phyloP scores from a whole-genome alignment of 1,140 invertebrate species.

The Rhopalosiphum padi region DNA sequence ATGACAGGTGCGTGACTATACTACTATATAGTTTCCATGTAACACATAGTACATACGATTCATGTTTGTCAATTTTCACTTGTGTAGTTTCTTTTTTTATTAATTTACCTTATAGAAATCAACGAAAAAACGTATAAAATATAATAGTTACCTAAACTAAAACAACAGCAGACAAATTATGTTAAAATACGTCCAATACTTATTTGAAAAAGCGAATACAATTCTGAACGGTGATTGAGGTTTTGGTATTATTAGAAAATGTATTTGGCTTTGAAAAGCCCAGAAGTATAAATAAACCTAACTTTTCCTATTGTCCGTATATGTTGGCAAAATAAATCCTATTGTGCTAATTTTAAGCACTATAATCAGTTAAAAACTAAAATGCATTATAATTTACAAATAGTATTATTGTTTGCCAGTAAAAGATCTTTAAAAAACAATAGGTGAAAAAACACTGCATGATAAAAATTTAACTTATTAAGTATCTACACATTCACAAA shows the following conservation, averaged over 20 bases:
- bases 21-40: background rate
- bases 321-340: background rate
- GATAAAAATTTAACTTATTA: background rate
- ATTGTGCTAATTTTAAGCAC: background rate
- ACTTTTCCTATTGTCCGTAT: background rate
- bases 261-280: background rate
- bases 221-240: background rate
- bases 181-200: background rate
- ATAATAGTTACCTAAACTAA: background rate
- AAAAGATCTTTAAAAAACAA: background rate
- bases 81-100: background rate
- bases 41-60: background rate
- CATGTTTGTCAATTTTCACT: background rate
- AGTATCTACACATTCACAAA: background rate
- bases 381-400: background rate
- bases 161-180: background rate
- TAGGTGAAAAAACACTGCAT: background rate
- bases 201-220: background rate
- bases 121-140: background rate
- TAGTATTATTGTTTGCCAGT: background rate
- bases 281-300: background rate
- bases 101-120: background rate
- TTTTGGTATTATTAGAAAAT: background rate
- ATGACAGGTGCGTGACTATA: constrained; percentile 4
- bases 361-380: background rate